Percentiles rank a stretch among this genome's conserved stretches.
These are phyloP conservation scores for Podilymbus podiceps DNA, from an alignment of 2,113 vertebrate genomes.

Conservation along the genomic window DNA sequence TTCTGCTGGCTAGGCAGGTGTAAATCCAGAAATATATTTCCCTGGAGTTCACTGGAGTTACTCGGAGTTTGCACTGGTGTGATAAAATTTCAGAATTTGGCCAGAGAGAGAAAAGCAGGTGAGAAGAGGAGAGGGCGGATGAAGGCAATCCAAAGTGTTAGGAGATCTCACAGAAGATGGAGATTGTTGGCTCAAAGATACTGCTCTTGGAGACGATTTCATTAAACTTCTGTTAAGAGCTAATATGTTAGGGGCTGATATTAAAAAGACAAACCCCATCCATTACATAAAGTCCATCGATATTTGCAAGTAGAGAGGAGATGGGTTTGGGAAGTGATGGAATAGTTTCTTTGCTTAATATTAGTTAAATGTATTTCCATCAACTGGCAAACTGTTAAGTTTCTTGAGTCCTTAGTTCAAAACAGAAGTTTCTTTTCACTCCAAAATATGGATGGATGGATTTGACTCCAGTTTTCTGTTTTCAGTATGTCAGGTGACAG, in stretches of 20 bases:
- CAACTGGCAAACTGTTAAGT: background rate
- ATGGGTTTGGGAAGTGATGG: background rate
- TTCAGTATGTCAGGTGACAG: background rate
- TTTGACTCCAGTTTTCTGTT: background rate
- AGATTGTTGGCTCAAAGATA: background rate
- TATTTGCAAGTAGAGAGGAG: background rate
- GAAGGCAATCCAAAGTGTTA: background rate
- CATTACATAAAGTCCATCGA: background rate
- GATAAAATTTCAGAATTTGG: background rate
- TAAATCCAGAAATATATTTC: constrained; percentile 21
- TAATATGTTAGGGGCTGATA: background rate
- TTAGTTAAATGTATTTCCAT: background rate
- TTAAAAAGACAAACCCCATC: background rate
- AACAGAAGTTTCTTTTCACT: background rate
- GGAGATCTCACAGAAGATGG: background rate
- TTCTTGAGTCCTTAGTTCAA: background rate
- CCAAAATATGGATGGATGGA: background rate
- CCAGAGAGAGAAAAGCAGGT: background rate
- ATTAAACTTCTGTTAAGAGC: background rate
- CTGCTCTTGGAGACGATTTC: constrained; percentile 8
- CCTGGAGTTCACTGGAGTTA: background rate
- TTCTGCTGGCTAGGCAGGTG: background rate
- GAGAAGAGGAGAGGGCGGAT: background rate
- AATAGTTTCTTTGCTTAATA: background rate
- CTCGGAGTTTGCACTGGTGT: background rate